These are phyloP conservation scores for Spatula versicolor DNA, from an alignment of 2,797 vertebrate genomes.

Conservation along the genomic window DNA sequence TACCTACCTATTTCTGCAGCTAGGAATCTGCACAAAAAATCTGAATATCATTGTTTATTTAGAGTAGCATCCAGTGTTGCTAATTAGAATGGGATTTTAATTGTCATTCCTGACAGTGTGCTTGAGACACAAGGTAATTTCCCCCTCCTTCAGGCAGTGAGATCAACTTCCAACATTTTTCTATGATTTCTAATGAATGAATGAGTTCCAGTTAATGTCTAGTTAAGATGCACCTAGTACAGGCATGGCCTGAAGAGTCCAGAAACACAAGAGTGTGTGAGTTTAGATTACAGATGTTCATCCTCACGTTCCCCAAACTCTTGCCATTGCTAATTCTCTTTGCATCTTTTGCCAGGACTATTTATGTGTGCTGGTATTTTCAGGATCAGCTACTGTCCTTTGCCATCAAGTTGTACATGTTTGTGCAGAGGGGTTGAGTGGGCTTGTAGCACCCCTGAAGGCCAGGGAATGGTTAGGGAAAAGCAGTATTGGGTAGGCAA, in stretches of 20 bases:
- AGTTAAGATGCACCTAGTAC: not conserved
- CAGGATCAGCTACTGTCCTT: not conserved
- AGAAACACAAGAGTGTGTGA: not conserved
- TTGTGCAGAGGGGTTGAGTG: not conserved
- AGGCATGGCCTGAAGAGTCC: not conserved
- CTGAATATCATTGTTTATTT: not conserved
- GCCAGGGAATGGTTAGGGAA: not conserved
- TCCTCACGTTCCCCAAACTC: not conserved
- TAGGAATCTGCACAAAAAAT: not conserved
- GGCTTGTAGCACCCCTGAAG: not conserved
- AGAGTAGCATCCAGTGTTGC: not conserved
- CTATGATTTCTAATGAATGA: not conserved
- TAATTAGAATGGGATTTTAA: slow-evolving; percentile 40
- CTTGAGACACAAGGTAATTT: not conserved
- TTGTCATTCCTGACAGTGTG: not conserved
- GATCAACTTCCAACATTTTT: not conserved
- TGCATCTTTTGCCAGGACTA: fast-evolving
- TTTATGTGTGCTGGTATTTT: not conserved
- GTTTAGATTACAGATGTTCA: not conserved
- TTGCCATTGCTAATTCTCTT: not conserved
- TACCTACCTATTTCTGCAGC: not conserved
- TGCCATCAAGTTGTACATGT: not conserved
- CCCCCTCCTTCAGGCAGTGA: not conserved
- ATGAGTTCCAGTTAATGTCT: not conserved
- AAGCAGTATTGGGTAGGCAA: not conserved